Evolutionary conservation across 2,113 vertebrate species (phyloP).

Genomic region (Saccopteryx bilineata): DNA sequence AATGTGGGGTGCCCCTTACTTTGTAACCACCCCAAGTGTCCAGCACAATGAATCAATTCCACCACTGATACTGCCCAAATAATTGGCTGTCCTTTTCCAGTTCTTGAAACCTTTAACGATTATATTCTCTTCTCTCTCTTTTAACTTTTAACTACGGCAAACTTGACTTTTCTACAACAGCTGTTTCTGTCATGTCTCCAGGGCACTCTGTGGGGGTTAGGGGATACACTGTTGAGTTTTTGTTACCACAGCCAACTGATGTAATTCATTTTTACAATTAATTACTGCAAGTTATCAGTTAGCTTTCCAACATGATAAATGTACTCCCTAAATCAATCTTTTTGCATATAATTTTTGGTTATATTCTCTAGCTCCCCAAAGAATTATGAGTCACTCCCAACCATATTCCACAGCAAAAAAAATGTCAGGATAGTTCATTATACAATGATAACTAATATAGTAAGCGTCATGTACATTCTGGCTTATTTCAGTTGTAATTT

Average conservation of each 20-base stretch:
- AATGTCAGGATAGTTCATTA: neutral
- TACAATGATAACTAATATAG: neutral
- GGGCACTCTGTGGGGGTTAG: no score
- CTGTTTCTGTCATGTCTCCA: neutral
- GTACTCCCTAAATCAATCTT: neutral
- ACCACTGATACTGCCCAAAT: neutral
- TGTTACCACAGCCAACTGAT: neutral
- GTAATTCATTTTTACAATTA: neutral
- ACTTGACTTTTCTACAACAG: neutral
- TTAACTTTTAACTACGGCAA: neutral
- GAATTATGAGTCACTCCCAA: neutral
- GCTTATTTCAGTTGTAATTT: neutral
- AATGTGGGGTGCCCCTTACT: neutral
- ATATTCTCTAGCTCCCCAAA: neutral
- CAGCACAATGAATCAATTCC: neutral
- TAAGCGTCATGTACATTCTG: neutral
- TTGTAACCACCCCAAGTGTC: neutral
- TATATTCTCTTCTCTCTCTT: neutral
- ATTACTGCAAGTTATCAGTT: neutral
- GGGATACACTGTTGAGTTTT: neutral
- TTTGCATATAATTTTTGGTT: neutral
- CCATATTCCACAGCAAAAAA: neutral
- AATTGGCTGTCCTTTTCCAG: neutral
- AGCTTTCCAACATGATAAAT: neutral
- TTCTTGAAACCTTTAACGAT: slow-evolving; percentile 6